Evolutionary conservation across 2,888 invertebrate genomes (phyloP), one percentile per base, ranked within the genome.

Genomic region (Corythucha ciliata): DNA sequence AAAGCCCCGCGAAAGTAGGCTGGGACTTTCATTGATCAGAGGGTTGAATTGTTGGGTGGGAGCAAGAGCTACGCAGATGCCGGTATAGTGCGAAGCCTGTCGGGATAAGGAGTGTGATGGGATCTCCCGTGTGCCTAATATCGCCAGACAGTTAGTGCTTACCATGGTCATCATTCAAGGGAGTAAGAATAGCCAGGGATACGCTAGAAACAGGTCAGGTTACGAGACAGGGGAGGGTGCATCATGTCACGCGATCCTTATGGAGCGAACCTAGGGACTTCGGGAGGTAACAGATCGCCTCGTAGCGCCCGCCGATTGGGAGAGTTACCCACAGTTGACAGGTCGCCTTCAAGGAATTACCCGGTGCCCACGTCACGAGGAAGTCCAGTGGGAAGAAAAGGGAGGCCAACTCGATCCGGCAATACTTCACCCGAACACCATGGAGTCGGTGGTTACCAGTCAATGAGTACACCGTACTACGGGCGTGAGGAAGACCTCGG

Each of bases 311-410:
- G 79, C 73, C 82, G 80, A 70, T 75, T 76, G 66, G 73, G 71
- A 52, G 79, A 79, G 68, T 74, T 88, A 73, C 87, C 88, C 68
- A 87, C 86, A 69, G 87, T 87, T 70, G 88, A 89, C 79, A 81
- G 87, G 69, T 85, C 86, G 71, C 88, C 88, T 69, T 84, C 86
- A 66, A 78, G 87, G 68, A 79, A 77, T 69, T 85, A 86, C 74
- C 75, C 76, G 59, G 80, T 81, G 70, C 72, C 76, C 65, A 68
- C 67, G 54, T 62, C 66, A 59, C 66, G 62, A 55, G 72, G 72
- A 63, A 60, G 61, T 44, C 63, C 59, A 29, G 57, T 61, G 18
- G 62, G 63, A 16, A 57, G 62, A 36, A 62, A 59, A 53, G 54
- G 54, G 20, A 36, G 55, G 40, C 58, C 52, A 61, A 72, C 73